phyloP scores from a whole-genome alignment of 2,888 invertebrate genomes.

The Thera britannica region DNA sequence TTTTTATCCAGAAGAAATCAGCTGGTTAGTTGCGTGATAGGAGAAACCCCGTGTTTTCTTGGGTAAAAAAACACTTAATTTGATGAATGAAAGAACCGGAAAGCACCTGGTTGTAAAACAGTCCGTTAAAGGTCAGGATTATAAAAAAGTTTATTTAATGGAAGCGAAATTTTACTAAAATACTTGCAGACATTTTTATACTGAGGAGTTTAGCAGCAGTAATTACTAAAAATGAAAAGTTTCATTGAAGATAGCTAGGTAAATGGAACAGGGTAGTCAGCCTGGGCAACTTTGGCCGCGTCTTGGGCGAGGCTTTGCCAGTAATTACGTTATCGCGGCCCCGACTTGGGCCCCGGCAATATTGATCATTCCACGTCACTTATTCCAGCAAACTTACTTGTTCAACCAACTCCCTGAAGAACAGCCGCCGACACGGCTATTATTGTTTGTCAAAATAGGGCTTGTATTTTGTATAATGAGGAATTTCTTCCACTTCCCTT shows the following conservation, averaged over 20 bases:
- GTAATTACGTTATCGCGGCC: slow-evolving; percentile 73
- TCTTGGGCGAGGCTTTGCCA: slow-evolving; percentile 57
- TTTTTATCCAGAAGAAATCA: slow-evolving; percentile 34
- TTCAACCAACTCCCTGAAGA: slow-evolving; percentile 50
- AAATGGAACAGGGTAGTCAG: slow-evolving; percentile 42
- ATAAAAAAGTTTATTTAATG: slow-evolving; percentile 7
- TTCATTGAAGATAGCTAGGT: slow-evolving; percentile 41
- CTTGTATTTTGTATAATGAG: slow-evolving; percentile 44
- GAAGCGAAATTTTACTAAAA: slow-evolving; percentile 16
- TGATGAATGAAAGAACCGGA: slow-evolving; percentile 41
- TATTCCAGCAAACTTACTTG: slow-evolving; percentile 62
- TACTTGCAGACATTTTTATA: slow-evolving; percentile 23
- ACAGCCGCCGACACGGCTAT: slow-evolving; percentile 47
- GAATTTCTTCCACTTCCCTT: slow-evolving; percentile 39
- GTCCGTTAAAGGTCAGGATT: slow-evolving; percentile 28
- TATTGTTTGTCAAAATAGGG: slow-evolving; percentile 45
- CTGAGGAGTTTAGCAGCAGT: slow-evolving; percentile 25
- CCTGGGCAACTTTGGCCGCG: slow-evolving; percentile 51
- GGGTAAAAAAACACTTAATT: slow-evolving; percentile 36
- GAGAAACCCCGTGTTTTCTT: slow-evolving; percentile 28
- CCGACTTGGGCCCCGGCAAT: slow-evolving; percentile 59
- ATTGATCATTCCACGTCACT: slow-evolving; percentile 77
- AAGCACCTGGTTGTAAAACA: slow-evolving; percentile 31
- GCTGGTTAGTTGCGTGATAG: slow-evolving; percentile 39
- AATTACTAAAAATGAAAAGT: slow-evolving; percentile 37